phyloP scores from a whole-genome alignment of 1,140 invertebrate species.

The Heterodera schachtii region DNA sequence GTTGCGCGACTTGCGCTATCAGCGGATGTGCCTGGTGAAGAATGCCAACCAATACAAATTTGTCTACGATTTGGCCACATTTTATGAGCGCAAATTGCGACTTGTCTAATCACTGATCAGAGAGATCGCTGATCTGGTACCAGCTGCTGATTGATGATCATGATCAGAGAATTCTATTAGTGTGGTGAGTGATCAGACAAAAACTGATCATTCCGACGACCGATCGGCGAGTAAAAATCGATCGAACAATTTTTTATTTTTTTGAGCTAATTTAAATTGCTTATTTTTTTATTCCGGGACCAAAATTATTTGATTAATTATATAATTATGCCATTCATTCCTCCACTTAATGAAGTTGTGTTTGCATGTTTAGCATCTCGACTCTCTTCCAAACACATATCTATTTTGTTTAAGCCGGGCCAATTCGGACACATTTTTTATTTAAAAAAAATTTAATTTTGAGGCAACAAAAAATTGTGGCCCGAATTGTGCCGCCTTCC shows the following conservation, averaged over 20 bases:
- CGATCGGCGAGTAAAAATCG: too few relatives aligned
- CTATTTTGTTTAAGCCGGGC: too few relatives aligned
- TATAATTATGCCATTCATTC: neutral
- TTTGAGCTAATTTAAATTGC: neutral
- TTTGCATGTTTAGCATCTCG: neutral
- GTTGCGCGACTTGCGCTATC: conserved; percentile 44
- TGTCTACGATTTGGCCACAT: conserved; percentile 38
- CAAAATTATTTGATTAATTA: too few relatives aligned
- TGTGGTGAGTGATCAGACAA: too few relatives aligned
- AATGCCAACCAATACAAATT: conserved; percentile 49
- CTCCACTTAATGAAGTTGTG: neutral
- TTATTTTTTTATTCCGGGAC: neutral
- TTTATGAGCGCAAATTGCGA: conserved; percentile 46
- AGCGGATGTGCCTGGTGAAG: conserved; percentile 52
- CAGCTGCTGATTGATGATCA: too few relatives aligned
- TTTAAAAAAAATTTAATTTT: neutral
- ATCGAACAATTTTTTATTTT: neutral
- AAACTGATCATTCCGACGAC: too few relatives aligned
- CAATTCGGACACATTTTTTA: too few relatives aligned
- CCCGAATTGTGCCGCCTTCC: neutral
- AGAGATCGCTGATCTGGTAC: too few relatives aligned
- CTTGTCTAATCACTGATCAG: conserved; percentile 36
- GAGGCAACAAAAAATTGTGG: neutral
- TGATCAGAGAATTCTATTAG: too few relatives aligned
- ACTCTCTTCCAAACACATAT: too few relatives aligned